phyloP scores from a whole-genome alignment of 2,888 invertebrate genomes.

The Polydrusus cervinus region DNA sequence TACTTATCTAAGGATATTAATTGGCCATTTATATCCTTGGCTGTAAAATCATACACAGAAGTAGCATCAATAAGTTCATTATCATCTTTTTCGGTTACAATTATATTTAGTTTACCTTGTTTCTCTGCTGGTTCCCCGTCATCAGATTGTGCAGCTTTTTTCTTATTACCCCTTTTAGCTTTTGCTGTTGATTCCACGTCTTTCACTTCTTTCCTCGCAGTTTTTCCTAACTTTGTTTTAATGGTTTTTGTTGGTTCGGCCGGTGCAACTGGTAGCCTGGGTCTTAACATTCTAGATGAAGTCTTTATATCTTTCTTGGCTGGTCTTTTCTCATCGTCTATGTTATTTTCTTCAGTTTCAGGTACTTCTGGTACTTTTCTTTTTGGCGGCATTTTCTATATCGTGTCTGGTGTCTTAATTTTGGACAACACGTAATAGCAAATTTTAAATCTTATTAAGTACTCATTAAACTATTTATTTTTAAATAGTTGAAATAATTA shows the following conservation, averaged over 20 bases:
- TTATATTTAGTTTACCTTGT: slow-evolving; percentile 8
- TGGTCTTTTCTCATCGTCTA: slow-evolving; percentile 18
- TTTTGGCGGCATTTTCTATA: slow-evolving; percentile 55
- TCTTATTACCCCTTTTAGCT: background rate
- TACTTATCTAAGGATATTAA: slow-evolving; percentile 85
- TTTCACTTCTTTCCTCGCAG: slow-evolving; percentile 2
- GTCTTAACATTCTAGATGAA: slow-evolving; percentile 27
- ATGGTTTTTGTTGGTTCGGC: background rate
- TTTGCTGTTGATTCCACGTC: background rate
- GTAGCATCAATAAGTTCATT: slow-evolving; percentile 70
- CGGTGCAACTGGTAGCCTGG: background rate
- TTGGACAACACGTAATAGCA: background rate
- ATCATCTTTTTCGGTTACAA: slow-evolving; percentile 21
- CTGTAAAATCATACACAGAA: slow-evolving; percentile 88
- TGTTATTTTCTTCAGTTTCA: slow-evolving; percentile 36
- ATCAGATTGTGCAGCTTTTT: background rate
- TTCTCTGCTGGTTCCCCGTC: slow-evolving; percentile 36
- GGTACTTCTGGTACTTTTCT: slow-evolving; percentile 45
- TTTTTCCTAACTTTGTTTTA: background rate
- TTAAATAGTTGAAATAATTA: too few species aligned
- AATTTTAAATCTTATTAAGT: too few species aligned
- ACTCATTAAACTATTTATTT: too few species aligned
- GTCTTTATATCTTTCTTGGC: slow-evolving; percentile 8
- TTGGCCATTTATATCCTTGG: slow-evolving; percentile 86
- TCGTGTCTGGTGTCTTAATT: background rate